Conservation (phyloP, 53 echinoderm and acorn worm genomes). For the Patiria pectinifera region DNA sequence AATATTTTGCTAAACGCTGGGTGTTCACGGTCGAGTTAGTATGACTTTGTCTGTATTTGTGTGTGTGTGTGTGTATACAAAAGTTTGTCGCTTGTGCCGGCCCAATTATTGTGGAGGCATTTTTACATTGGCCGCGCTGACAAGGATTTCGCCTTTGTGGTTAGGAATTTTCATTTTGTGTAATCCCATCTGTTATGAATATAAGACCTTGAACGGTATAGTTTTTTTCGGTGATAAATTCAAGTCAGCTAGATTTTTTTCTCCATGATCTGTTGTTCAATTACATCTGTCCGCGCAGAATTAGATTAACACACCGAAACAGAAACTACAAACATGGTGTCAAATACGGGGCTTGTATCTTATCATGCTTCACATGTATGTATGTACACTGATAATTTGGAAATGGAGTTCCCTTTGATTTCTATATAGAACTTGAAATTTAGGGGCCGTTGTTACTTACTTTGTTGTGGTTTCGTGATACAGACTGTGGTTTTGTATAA, state of each 20-base stretch:
- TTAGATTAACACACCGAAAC: background rate
- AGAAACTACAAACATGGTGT: background rate
- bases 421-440: no score
- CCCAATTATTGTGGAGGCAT: background rate
- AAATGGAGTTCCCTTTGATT: no score
- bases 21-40: background rate
- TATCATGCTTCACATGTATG: no score
- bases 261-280: background rate
- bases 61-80: no score
- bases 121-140: conserved; percentile 8
- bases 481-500: no score
- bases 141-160: conserved; percentile 6
- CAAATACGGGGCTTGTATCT: no score
- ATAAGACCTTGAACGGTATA: conserved; percentile 15
- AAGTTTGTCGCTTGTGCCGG: background rate
- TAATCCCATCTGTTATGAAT: background rate
- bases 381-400: no score
- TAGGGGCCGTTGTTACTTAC: no score
- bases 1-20: background rate
- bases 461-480: no score
- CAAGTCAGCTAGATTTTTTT: background rate
- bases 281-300: background rate
- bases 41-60: background rate
- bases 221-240: background rate
- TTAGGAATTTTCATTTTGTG: background rate